phyloP scores from a whole-genome alignment of 2,113 vertebrate genomes.

The Lepisosteus osseus region DNA sequence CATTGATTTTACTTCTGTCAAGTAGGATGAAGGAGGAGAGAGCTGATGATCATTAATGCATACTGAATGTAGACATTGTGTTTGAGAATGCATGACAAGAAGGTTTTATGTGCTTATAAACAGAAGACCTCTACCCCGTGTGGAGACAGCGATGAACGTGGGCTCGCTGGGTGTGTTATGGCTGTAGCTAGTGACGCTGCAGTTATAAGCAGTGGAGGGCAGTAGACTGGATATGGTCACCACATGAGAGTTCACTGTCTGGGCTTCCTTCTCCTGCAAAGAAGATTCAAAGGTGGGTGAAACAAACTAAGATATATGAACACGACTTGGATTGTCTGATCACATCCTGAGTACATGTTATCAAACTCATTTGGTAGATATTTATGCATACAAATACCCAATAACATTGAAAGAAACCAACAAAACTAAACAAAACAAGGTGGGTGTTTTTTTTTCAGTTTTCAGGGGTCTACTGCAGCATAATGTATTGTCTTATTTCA shows the following conservation, averaged over 20 bases:
- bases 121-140: constrained; percentile 66
- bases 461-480: too few relatives aligned
- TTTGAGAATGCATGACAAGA: neutral
- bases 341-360: too few relatives aligned
- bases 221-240: constrained; percentile 78
- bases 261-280: constrained; percentile 64
- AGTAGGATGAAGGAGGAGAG: too few relatives aligned
- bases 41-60: too few relatives aligned
- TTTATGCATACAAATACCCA: too few relatives aligned
- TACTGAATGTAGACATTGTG: neutral
- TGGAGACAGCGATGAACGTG: constrained; percentile 76
- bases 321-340: neutral
- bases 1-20: too few relatives aligned
- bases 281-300: neutral
- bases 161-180: constrained; percentile 81
- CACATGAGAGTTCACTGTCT: constrained; percentile 72
- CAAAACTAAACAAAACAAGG: too few relatives aligned
- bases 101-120: too few relatives aligned
- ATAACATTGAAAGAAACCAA: too few relatives aligned
- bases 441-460: too few relatives aligned
- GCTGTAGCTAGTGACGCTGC: constrained; percentile 85
- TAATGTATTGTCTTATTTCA: too few relatives aligned
- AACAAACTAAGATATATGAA: neutral
- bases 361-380: too few relatives aligned
- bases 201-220: constrained; percentile 87